A percentile compares a stretch with the other conserved stretches of the same genome.
These are phyloP conservation scores for Whitmania pigra DNA, from an alignment of 1,140 invertebrate genomes.

Conservation along the genomic window DNA sequence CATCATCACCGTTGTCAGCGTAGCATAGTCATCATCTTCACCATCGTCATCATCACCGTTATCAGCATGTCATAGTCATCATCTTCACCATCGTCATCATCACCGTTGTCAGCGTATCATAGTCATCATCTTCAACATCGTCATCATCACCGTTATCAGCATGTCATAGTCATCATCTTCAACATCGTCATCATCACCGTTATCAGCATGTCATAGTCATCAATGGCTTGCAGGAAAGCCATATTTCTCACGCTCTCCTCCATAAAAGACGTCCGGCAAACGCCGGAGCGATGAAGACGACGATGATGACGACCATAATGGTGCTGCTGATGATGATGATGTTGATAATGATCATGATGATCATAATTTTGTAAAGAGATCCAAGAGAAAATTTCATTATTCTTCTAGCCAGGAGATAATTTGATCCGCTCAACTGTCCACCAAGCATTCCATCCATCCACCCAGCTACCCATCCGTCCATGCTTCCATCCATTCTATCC, in stretches of 20 bases:
- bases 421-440: too few relatives aligned
- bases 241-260: too few relatives aligned
- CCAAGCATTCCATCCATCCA: too few relatives aligned
- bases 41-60: slow-evolving; percentile 1
- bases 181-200: background rate
- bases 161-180: background rate
- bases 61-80: background rate
- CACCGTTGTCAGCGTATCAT: background rate
- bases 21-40: background rate
- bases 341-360: background rate
- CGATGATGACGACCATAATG: background rate
- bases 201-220: background rate
- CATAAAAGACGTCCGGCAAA: background rate
- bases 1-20: background rate
- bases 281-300: background rate
- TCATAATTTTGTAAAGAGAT: background rate
- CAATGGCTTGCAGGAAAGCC: slow-evolving; percentile 3
- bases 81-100: too few relatives aligned
- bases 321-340: background rate
- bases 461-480: too few relatives aligned
- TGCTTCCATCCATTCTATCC: too few relatives aligned
- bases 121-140: too few relatives aligned
- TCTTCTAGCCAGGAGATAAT: background rate
- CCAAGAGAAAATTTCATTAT: background rate
- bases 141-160: slow-evolving; percentile 4